Conservation (phyloP, 2,113 vertebrate species). For the Nettapus auritus region DNA sequence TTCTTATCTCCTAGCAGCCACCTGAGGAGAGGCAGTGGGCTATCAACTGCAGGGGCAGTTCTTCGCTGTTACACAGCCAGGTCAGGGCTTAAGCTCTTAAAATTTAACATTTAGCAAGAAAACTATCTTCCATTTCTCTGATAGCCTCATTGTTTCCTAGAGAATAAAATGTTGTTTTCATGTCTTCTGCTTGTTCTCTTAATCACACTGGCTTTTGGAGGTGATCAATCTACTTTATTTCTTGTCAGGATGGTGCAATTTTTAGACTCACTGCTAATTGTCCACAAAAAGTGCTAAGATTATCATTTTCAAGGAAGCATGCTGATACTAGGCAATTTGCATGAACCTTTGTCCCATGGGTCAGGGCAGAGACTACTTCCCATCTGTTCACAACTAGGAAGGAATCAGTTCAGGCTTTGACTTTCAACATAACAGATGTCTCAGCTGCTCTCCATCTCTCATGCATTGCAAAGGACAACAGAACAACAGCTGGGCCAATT, state of each 20-base stretch:
- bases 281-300: neutral
- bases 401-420: neutral
- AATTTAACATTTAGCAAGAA: neutral
- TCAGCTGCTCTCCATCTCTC: neutral
- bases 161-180: neutral
- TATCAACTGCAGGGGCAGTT: neutral
- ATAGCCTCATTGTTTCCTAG: neutral
- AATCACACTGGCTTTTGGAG: neutral
- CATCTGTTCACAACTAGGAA: conserved; percentile 6
- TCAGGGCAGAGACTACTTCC: neutral
- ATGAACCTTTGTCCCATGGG: neutral
- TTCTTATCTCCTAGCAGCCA: neutral
- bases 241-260: neutral
- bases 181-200: fast-evolving
- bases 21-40: neutral
- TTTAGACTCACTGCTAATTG: neutral
- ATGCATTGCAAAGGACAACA: neutral
- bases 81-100: neutral
- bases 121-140: neutral
- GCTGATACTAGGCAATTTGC: neutral
- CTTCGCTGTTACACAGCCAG: neutral
- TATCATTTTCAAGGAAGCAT: neutral
- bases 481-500: neutral
- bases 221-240: neutral
- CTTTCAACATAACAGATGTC: neutral